A percentile compares a stretch with the other conserved stretches of the same genome.
Conservation (phyloP, 2,113 vertebrate genomes). For the Syrmaticus mikado region DNA sequence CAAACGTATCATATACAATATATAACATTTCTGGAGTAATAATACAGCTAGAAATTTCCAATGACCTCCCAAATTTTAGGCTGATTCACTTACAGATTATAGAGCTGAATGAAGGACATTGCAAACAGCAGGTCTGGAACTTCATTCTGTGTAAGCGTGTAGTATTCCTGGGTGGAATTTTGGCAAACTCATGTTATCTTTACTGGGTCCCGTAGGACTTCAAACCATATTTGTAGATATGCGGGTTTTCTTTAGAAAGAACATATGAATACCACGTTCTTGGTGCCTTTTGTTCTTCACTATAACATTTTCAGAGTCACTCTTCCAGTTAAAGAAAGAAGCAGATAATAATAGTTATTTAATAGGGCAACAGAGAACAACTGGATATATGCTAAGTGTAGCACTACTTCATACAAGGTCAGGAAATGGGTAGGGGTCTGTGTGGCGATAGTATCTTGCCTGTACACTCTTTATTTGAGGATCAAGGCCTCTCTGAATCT, state of each 20-base stretch:
- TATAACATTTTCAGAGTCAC: background rate
- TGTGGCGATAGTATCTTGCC: background rate
- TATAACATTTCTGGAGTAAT: background rate
- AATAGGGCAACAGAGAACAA: background rate
- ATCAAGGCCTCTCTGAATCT: background rate
- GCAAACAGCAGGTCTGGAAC: background rate
- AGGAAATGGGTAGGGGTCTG: background rate
- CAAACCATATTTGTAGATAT: background rate
- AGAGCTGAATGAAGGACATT: background rate
- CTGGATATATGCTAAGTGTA: background rate
- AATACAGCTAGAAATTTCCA: background rate
- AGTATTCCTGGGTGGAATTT: background rate
- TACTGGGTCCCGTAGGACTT: background rate
- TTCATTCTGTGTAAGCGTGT: background rate
- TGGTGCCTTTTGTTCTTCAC: background rate
- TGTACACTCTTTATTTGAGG: background rate
- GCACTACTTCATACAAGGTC: background rate
- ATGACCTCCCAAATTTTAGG: background rate
- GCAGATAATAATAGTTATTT: background rate
- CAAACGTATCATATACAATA: background rate
- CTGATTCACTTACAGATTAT: slow-evolving; percentile 19
- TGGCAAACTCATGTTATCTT: background rate
- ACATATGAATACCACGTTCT: rapidly evolving
- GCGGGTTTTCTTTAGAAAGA: background rate
- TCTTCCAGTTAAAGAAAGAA: background rate